Percentiles rank a stretch among this genome's conserved stretches.
phyloP scores from a whole-genome alignment of 2,888 invertebrate species.

The Ditula angustiorana region DNA sequence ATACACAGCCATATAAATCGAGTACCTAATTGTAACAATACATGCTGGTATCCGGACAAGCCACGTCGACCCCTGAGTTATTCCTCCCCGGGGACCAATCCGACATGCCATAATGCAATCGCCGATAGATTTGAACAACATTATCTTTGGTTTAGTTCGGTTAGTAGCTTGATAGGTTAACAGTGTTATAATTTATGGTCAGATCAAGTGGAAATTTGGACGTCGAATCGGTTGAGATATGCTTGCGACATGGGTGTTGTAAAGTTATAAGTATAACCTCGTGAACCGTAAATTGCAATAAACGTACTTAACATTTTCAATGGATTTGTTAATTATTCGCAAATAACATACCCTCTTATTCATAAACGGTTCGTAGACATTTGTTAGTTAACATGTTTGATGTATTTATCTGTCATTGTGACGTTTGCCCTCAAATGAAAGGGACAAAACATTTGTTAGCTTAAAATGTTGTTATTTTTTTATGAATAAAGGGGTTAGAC shows the following conservation, averaged over 20 bases:
- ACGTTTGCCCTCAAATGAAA: too few species aligned
- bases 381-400: too few species aligned
- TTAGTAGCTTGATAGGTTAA: slow-evolving; percentile 13
- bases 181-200: slow-evolving; percentile 1
- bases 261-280: too few species aligned
- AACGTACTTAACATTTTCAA: too few species aligned
- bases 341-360: too few species aligned
- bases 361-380: too few species aligned
- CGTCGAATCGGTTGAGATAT: not conserved
- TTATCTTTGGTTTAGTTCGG: slow-evolving; percentile 20
- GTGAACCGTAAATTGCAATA: too few species aligned
- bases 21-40: slow-evolving; percentile 10
- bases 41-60: slow-evolving; percentile 14
- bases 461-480: too few species aligned
- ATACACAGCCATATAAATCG: not conserved
- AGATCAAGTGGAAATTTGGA: not conserved
- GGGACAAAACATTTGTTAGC: too few species aligned
- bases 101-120: slow-evolving; percentile 36
- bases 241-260: not conserved
- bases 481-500: too few species aligned
- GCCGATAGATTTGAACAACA: slow-evolving; percentile 20
- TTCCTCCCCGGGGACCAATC: slow-evolving; percentile 50
- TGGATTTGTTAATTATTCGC: too few species aligned
- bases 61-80: slow-evolving; percentile 49
- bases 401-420: too few species aligned